Base-by-base conservation (phyloP, 2,797 vertebrate species). In the Clarias pachynema region DNA sequence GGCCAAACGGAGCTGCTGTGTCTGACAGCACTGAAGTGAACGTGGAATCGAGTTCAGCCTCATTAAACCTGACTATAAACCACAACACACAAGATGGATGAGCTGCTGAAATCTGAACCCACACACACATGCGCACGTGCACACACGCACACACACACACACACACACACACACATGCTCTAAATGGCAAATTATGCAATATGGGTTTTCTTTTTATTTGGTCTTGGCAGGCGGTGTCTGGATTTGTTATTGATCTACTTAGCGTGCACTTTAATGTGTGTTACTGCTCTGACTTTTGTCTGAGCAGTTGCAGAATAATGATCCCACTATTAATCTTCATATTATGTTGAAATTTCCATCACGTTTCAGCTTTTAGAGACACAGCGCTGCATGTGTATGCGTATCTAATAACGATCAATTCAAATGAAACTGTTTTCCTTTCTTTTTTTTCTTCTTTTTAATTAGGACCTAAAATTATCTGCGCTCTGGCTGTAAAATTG, bases 31-130 rank as follows among this genome's bases (percentile, higher is more conserved):
- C 20, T 1, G 74, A 59, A 57, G 31, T 34, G 74, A 77, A 77
- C 31, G 74, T 77, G 53, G 53, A 31, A 31, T 49, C 49, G 0
- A 78, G 74, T 60, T 85, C 44, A 65, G 72, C n/a, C 66, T 79
- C 80, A 74, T 83, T 87, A 87, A 72, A 56, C 75, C 79, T 79
- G 66, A 37, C 68, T 84, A 53, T 74, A 73, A 83, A 85, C 69
- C 34, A 78, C 83, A 79, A 20, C 83, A 78, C 37, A 44, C 10
- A 59, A 81, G 72, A 81, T 62, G 49, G 63, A 60, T 83, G 69
- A 68, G 70, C 59, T 73, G 59, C 57, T 73, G 31, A 78, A 65
- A 57, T 77, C 63, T 70, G 53, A 60, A 15, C 8, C 22, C 53
- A 57, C 29, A 59, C 29, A 60, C 29, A 56, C n/a, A 29, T 26